These are phyloP conservation scores for Drosophila eohydei DNA, from an alignment of 2,888 invertebrate species.

Conservation along the genomic window DNA sequence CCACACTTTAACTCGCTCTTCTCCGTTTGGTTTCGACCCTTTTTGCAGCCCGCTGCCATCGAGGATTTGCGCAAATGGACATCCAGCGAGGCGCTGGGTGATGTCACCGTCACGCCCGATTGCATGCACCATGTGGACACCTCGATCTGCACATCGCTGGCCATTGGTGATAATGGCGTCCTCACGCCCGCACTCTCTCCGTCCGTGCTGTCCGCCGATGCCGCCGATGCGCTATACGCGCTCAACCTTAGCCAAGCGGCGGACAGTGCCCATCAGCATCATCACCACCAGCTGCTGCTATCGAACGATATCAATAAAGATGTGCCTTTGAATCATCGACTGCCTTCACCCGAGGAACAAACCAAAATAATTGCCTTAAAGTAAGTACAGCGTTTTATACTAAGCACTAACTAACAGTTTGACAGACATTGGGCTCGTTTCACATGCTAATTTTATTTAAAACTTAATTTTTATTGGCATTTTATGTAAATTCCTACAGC, in stretches of 20 bases:
- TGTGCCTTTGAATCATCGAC: slow-evolving; percentile 91
- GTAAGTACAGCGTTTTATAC: slow-evolving; percentile 86
- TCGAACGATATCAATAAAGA: slow-evolving; percentile 85
- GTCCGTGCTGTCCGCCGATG: slow-evolving; percentile 84
- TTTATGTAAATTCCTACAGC: slow-evolving; percentile 67
- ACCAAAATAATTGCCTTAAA: slow-evolving; percentile 92
- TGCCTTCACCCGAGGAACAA: slow-evolving; percentile 95
- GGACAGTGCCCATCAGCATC: slow-evolving; percentile 68
- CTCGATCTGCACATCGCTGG: slow-evolving; percentile 86
- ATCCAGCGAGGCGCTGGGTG: slow-evolving; percentile 88
- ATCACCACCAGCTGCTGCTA: slow-evolving; percentile 72
- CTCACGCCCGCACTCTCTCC: slow-evolving; percentile 84
- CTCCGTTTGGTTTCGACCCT: slow-evolving; percentile 3
- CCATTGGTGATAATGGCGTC: slow-evolving; percentile 83
- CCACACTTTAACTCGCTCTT: neutral
- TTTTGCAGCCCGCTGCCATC: slow-evolving; percentile 90
- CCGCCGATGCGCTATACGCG: slow-evolving; percentile 83
- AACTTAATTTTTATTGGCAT: slow-evolving; percentile 62
- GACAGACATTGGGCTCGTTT: slow-evolving; percentile 12
- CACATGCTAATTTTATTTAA: slow-evolving; percentile 57
- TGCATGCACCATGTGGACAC: slow-evolving; percentile 88
- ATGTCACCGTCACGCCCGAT: slow-evolving; percentile 92
- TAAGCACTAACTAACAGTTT: neutral
- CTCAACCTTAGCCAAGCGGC: slow-evolving; percentile 81
- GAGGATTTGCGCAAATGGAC: slow-evolving; percentile 94